phyloP scores from a whole-genome alignment of 1,140 invertebrate species.

The Dendrolimus punctatus region DNA sequence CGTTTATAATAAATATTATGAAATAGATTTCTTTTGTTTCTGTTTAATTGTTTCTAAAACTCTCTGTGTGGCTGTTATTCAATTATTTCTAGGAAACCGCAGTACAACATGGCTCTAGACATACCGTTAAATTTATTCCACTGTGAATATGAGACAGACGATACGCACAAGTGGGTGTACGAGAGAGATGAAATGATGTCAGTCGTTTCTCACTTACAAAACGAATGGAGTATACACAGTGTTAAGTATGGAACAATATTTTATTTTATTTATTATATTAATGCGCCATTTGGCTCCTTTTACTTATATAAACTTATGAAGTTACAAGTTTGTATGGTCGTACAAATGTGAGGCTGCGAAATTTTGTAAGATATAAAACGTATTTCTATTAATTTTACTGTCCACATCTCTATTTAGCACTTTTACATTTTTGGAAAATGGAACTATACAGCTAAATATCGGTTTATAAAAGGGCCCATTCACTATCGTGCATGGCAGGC shows the following conservation, averaged over 20 bases:
- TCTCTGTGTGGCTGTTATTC: neutral
- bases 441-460: too few relatives aligned
- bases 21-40: too few relatives aligned
- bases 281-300: neutral
- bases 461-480: too few relatives aligned
- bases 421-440: too few relatives aligned
- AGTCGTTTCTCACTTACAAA: conserved; percentile 80
- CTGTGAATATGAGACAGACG: conserved; percentile 66
- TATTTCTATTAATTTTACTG: neutral
- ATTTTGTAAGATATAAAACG: neutral
- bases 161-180: conserved; percentile 75
- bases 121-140: conserved; percentile 91
- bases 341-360: neutral
- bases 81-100: conserved; percentile 83
- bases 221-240: conserved; percentile 80
- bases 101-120: conserved; percentile 93
- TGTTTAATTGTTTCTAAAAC: too few relatives aligned
- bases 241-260: conserved; percentile 77
- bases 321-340: too few relatives aligned
- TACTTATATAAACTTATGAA: neutral
- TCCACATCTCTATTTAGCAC: too few relatives aligned
- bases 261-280: neutral
- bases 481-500: too few relatives aligned
- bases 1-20: too few relatives aligned
- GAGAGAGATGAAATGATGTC: conserved; percentile 74